Conservation (phyloP, 2,888 invertebrate genomes). For the Polydrusus tereticollis region DNA sequence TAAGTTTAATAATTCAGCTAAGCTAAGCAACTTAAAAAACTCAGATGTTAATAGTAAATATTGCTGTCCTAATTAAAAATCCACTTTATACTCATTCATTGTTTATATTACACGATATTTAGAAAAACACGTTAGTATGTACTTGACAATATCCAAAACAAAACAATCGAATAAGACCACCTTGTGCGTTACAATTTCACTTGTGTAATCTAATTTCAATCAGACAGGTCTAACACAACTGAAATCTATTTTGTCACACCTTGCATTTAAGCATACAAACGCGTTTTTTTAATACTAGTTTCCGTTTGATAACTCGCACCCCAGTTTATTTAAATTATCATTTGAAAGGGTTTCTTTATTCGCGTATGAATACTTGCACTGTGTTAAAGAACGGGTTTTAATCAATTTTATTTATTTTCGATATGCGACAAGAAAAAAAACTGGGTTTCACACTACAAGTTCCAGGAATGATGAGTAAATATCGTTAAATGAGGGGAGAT, state of each 20-base stretch:
- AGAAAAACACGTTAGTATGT: background rate
- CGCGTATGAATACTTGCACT: slow-evolving; percentile 38
- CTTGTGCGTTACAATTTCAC: slow-evolving; percentile 42
- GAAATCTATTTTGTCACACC: slow-evolving; percentile 39
- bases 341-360: slow-evolving; percentile 41
- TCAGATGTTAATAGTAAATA: too few relatives aligned
- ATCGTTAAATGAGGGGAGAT: slow-evolving; percentile 20
- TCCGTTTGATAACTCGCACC: slow-evolving; percentile 42
- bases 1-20: too few relatives aligned
- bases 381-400: slow-evolving; percentile 32
- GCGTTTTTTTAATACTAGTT: slow-evolving; percentile 33
- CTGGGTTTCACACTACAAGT: slow-evolving; percentile 20
- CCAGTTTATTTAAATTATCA: slow-evolving; percentile 40
- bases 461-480: slow-evolving; percentile 4
- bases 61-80: background rate
- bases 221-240: slow-evolving; percentile 38
- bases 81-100: background rate
- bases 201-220: slow-evolving; percentile 37
- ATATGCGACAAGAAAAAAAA: slow-evolving; percentile 23
- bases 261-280: slow-evolving; percentile 35
- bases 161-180: slow-evolving; percentile 31
- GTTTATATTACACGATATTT: background rate
- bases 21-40: too few relatives aligned
- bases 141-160: background rate
- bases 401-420: slow-evolving; percentile 31